Base-by-base conservation (phyloP, 2,113 vertebrate genomes). In the Apeltes quadracus region DNA sequence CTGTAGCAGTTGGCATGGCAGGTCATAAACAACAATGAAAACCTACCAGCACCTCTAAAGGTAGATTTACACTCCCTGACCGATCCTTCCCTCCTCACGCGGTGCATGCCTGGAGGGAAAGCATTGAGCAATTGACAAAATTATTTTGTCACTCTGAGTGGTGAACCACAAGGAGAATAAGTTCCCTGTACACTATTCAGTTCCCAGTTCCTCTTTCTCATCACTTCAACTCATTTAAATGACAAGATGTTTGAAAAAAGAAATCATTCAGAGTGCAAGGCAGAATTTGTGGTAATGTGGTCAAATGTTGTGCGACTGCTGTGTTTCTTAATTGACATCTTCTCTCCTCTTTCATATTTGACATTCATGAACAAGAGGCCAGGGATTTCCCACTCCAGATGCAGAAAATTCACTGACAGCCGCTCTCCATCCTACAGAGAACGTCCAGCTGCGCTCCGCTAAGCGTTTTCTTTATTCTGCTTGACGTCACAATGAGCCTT, bases 101-200 rank as follows among this genome's bases (percentile, higher is more conserved):
- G 50, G 3, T 27, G 61, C 51, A 34, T 77, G 76, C 82, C 83
- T 76, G 69, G 73, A 41, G 82, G 74, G 59, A 73, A 72, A 65
- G 25, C 89, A 89, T 84, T 79, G 82, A 91, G 74, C 25, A 7
- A n/a, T n/a, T n/a, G n/a, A n/a, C n/a, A n/a, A n/a, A n/a, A n/a
- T n/a, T n/a, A n/a, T n/a, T n/a, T n/a, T n/a, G n/a, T n/a, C n/a
- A n/a, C n/a, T n/a, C n/a, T n/a, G n/a, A 72, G 69, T 72, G 61
- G 63, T 27, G 64, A 75, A 77, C 75, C 80, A 76, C 69, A 41
- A n/a, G 38, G 84, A 78, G 81, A 74, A 44, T 46, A 79, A 55
- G n/a, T 80, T n/a, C n/a, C n/a, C n/a, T n/a, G n/a, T n/a, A n/a
- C n/a, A n/a, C n/a, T n/a, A n/a, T n/a, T n/a, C 59, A 62, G 20